Evolutionary conservation across 2,113 vertebrate species (phyloP), one percentile per base, ranked within the genome.

Genomic region (Protomyctophum bolini): DNA sequence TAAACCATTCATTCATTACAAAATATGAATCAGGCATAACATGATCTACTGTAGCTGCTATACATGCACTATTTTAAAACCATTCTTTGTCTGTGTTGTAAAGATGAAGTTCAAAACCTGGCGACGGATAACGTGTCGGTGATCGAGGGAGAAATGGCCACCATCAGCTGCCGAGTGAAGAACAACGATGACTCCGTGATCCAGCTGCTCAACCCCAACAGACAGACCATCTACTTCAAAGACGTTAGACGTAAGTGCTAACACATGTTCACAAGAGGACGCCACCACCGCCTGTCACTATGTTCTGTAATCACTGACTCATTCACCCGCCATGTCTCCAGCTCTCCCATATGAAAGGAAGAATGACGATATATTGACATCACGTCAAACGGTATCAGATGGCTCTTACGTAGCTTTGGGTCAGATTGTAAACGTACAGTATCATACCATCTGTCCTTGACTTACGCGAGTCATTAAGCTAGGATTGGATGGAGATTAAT

Each of bases 151-250:
- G 93, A 94, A 71, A 89, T 80, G 79, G 93, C 93, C 8, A 93
- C 87, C 82, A 93, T 94, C 88, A 94, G 92, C 85, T 94, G 93
- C 77, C 87, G 92, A 77, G 89, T 93, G 77, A 98, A 97, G 92
- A 94, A 98, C 93, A 94, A 93, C n/a, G 97, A 99, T 0, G 97
- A 98, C 93, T 99, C 97, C 0, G 97, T 99, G 76, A 98, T 99
- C 83, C 97, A 99, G 83, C 95, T 99, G n/a, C 95, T 99, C 85
- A 99, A 98, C 89, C 97, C 97, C 92, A 98, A 98, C 94, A 94
- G 97, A 88, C 93, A 94, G 90, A 99, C 97, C 1, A 99, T 99
- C 84, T 99, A 97, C 76, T 94, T 94, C 92, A 89, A 79, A 83
- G 92, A 98, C 77, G 93, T 98, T 92, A 94, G 97, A 81, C 97